phyloP scores from a whole-genome alignment of 1,140 invertebrate genomes.

The Octopus bimaculoides region DNA sequence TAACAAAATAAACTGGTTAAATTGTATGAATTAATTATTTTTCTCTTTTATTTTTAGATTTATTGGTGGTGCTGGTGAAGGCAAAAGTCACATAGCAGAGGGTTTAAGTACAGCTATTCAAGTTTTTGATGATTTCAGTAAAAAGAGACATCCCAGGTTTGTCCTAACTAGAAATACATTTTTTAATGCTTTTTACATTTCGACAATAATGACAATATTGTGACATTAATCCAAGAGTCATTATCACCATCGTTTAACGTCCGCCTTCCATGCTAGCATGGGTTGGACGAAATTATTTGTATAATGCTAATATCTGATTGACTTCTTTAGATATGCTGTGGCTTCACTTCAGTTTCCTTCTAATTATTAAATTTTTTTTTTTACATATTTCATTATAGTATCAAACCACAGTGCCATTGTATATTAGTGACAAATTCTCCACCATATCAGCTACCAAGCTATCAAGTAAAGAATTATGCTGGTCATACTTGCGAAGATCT shows the following conservation, averaged over 20 bases:
- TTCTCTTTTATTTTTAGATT: slow-evolving; percentile 63
- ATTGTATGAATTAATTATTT: neutral
- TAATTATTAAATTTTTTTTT: slow-evolving; percentile 8
- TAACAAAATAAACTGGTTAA: neutral
- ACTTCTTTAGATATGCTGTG: too few species aligned
- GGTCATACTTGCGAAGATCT: slow-evolving; percentile 75
- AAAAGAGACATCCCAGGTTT: slow-evolving; percentile 64
- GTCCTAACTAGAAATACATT: slow-evolving; percentile 6
- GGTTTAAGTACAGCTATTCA: slow-evolving; percentile 82
- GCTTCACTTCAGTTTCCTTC: neutral
- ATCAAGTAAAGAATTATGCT: slow-evolving; percentile 71
- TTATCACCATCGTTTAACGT: too few species aligned
- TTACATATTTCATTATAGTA: slow-evolving; percentile 32
- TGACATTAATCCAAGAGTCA: too few species aligned
- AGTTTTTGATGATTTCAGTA: slow-evolving; percentile 83
- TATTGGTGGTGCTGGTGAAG: slow-evolving; percentile 85
- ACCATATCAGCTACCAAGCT: slow-evolving; percentile 81
- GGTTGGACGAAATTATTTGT: too few species aligned
- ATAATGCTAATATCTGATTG: too few species aligned
- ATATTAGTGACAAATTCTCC: slow-evolving; percentile 91
- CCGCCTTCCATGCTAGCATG: too few species aligned
- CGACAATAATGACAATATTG: too few species aligned
- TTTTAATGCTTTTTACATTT: slow-evolving; percentile 9
- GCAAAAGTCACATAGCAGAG: slow-evolving; percentile 84
- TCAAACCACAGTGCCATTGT: slow-evolving; percentile 70